Evolutionary conservation across 2,888 invertebrate genomes (phyloP), one percentile per base, ranked within the genome.

Genomic region (Ennomos quercinarius): DNA sequence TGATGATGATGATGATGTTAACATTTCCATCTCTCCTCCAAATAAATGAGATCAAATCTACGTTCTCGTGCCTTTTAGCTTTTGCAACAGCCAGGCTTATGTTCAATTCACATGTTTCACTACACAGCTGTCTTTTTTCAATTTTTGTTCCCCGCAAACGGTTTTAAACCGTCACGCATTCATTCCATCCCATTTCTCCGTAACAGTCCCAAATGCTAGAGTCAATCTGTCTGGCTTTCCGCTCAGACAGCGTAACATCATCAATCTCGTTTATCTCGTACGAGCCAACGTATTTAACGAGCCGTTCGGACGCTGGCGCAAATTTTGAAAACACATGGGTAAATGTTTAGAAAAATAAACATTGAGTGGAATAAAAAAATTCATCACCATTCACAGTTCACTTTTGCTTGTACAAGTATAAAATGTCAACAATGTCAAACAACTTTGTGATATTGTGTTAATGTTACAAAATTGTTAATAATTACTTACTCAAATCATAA

Each of bases 221-320:
- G 64, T 66, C 71, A 67, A 70, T 72, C 63, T 55, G 63, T 62
- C 64, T 64, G 61, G 57, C 64, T 68, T 51, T 58, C 52, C 44
- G 55, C 61, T 64, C 43, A 55, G 62, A 58, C 53, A 66, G 64
- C 54, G 62, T 57, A 65, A 63, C 64, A 63, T 64, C 68, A 68
- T 73, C 71, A 66, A 70, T 75, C 70, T 74, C 66, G 65, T 71
- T 75, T 74, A 74, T 70, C 64, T 67, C 63, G 13, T 67, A 46
- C 53, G 57, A 64, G 62, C 53, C 57, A 58, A 68, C 63, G 63
- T 63, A 57, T 65, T 65, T 62, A 68, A 69, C 57, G 65, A 68
- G 62, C 56, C 57, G 48, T 51, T 37, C 34, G 45, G 42, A 50
- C 35, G 44, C 44, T 41, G 45, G 55, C 17, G 13, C 36, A 49